Conservation (phyloP, 1,140 invertebrate genomes). For the Rhynchophorus ferrugineus region DNA sequence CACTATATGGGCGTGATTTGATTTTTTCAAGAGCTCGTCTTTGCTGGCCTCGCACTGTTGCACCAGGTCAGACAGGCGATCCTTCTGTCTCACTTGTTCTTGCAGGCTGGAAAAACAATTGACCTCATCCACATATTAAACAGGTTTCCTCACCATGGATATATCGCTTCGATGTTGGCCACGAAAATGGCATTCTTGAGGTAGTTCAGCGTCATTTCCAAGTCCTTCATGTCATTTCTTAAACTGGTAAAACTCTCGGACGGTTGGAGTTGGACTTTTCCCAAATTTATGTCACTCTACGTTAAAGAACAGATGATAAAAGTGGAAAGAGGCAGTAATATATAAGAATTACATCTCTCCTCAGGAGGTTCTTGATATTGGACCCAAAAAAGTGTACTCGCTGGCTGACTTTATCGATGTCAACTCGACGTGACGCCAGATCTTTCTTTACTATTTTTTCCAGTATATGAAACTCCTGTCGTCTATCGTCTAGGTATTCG, state of each 20-base stretch:
- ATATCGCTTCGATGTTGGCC: constrained; percentile 42
- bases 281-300: constrained; percentile 43
- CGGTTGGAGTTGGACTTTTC: constrained; percentile 28
- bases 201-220: constrained; percentile 47
- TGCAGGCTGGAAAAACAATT: constrained; percentile 44
- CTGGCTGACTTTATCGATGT: constrained; percentile 44
- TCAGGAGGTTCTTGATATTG: constrained; percentile 49
- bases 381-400: constrained; percentile 49
- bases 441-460: constrained; percentile 49
- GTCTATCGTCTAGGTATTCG: constrained; percentile 53
- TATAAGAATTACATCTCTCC: constrained; percentile 47
- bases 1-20: constrained; percentile 48
- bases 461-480: constrained; percentile 48
- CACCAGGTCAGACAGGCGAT: constrained; percentile 45
- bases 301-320: constrained; percentile 15
- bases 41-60: constrained; percentile 43
- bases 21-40: constrained; percentile 46
- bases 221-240: constrained; percentile 41
- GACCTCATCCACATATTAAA: too few relatives aligned
- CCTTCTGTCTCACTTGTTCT: constrained; percentile 48
- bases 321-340: neutral
- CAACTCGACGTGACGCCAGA: constrained; percentile 52
- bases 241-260: constrained; percentile 41
- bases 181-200: constrained; percentile 44
- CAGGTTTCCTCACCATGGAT: constrained; percentile 38